Evolutionary conservation across 2,888 invertebrate species (phyloP).

Genomic region (Pseudococcus longispinus): DNA sequence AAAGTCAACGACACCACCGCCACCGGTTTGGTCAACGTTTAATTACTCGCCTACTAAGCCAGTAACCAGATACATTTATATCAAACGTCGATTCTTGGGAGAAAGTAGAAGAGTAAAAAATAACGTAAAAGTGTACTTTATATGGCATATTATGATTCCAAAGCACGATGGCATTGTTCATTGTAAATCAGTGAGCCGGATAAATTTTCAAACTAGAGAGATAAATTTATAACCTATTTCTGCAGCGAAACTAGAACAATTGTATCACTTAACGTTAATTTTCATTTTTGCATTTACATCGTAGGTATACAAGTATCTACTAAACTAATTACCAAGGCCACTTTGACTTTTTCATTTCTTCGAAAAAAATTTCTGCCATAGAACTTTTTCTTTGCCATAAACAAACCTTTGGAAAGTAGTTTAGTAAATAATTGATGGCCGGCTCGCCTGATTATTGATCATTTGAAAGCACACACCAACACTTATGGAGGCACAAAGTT

Average conservation of each 20-base stretch:
- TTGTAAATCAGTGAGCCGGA: constrained; percentile 21
- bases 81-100: constrained; percentile 21
- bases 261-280: not conserved
- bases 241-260: constrained; percentile 12
- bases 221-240: constrained; percentile 2
- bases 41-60: not conserved
- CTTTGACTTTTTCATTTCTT: constrained; percentile 5
- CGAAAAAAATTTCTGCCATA: not conserved
- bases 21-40: constrained; percentile 37
- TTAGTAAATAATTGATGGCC: constrained; percentile 1
- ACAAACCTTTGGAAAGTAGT: constrained; percentile 21
- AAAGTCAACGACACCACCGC: constrained; percentile 35
- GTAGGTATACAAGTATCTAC: too few species aligned
- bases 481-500: not conserved
- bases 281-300: constrained; percentile 22
- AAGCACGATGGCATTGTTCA: constrained; percentile 28
- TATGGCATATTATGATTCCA: constrained; percentile 35
- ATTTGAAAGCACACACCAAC: not conserved
- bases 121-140: constrained; percentile 18
- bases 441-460: not conserved
- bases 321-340: not conserved
- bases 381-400: constrained; percentile 13
- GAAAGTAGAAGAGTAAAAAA: constrained; percentile 29
- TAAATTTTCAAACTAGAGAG: constrained; percentile 23
- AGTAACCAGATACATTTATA: constrained; percentile 13